Base-by-base conservation (phyloP, 2,113 vertebrate species). In the Glareola pratincola region DNA sequence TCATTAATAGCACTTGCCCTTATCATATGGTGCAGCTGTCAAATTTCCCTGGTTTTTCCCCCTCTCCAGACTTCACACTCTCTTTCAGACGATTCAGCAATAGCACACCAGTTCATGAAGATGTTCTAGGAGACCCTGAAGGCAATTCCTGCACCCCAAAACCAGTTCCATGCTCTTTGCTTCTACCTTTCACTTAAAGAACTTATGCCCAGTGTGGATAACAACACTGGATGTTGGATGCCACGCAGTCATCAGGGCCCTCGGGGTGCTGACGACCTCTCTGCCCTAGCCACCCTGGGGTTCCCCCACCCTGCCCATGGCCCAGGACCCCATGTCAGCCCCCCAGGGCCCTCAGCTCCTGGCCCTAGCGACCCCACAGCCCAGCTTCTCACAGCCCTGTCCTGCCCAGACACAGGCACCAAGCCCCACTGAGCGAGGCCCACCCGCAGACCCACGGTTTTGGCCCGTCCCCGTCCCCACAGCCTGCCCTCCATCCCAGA, bases 401-500 rank as follows among this genome's bases (percentile, higher is more conserved):
- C 32, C 21, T 14, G 43, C 57, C 30, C 9, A 9, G 36, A 8
- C 36, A 57, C 11, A 16, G 68, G 51, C 8, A 10, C 11, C 47
- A 37, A 17, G 43, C 43, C 54, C 20, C 57, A 72, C 24, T 2
- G 4, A 64, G 12, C 15, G 4, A 3, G n/a, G 27, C 22, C 36
- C 18, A 29, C 22, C 26, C 4, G 0, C 1, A 2, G 26, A n/a
- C 20, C 14, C 69, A 36, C 2, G n/a, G 23, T n/a, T 29, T 71
- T 3, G 1, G 39, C 26, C 51, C 2, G 1, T 9, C 20, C 23
- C 30, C 1, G 1, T 26, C n/a, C n/a, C n/a, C 53, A 13, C 36
- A 41, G n/a, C 51, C n/a, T 39, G 51, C 15, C 60, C 16, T 37
- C 24, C 36, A 27, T 39, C 36, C 36, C 18, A 10, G 53, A 22